A percentile compares a stretch with the other conserved stretches of the same genome.
Evolutionary conservation across 2,888 invertebrate species (phyloP).

Genomic region (Xestia rhomboidea): DNA sequence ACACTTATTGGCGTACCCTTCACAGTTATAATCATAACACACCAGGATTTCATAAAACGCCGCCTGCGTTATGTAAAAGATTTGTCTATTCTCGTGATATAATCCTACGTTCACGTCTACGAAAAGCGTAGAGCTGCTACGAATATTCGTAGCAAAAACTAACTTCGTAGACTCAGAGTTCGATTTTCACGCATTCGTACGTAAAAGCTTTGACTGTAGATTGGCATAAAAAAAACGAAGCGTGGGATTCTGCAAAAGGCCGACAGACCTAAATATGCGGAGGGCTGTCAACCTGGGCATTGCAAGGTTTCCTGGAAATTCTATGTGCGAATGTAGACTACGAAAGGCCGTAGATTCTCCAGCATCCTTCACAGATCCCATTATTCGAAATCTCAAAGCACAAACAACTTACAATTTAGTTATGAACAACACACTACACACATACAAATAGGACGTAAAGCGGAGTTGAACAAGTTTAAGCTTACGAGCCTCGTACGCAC

Average conservation of each 20-base stretch:
- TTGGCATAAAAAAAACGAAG: slow-evolving; percentile 16
- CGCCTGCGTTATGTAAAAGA: slow-evolving; percentile 4
- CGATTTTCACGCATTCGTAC: slow-evolving; percentile 34
- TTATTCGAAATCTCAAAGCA: slow-evolving; percentile 51
- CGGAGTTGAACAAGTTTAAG: slow-evolving; percentile 64
- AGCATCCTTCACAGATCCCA: slow-evolving; percentile 29
- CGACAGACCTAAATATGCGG: not conserved
- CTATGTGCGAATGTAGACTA: not conserved
- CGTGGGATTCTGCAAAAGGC: not conserved
- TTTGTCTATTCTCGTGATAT: slow-evolving; percentile 30
- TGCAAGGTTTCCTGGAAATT: not conserved
- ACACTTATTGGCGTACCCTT: not conserved
- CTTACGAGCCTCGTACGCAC: slow-evolving; percentile 58
- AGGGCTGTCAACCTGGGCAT: slow-evolving; percentile 1
- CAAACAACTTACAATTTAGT: slow-evolving; percentile 54
- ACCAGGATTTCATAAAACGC: slow-evolving; percentile 8
- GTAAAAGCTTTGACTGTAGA: slow-evolving; percentile 26
- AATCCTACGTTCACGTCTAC: slow-evolving; percentile 54
- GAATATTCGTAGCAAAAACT: slow-evolving; percentile 55
- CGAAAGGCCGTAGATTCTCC: not conserved
- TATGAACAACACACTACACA: slow-evolving; percentile 60
- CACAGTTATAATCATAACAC: not conserved
- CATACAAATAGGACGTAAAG: slow-evolving; percentile 49
- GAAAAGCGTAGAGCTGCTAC: slow-evolving; percentile 51
- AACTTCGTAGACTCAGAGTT: slow-evolving; percentile 43